phyloP scores from a whole-genome alignment of 1,140 invertebrate species.

The Trichoplusia ni region DNA sequence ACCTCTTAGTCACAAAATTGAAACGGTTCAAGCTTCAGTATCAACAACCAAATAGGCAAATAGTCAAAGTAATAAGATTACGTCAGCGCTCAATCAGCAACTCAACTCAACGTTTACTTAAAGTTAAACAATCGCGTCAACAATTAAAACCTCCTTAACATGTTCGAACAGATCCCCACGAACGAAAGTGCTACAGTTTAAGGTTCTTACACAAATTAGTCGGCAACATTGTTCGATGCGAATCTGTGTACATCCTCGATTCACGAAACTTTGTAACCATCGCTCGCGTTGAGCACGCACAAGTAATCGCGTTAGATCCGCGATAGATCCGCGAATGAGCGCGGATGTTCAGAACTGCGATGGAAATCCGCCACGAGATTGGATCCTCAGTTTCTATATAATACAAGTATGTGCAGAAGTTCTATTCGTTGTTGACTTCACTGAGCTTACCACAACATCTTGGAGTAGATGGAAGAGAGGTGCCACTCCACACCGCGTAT shows the following conservation, averaged over 20 bases:
- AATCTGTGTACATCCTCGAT: not conserved
- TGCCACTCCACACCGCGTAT: too few relatives aligned
- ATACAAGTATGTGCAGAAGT: not conserved
- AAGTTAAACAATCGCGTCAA: not conserved
- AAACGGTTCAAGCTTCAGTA: too few relatives aligned
- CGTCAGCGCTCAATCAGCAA: too few relatives aligned
- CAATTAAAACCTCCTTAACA: not conserved
- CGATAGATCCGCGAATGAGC: constrained; percentile 4
- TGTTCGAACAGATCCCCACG: not conserved
- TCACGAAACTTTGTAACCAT: constrained; percentile 1
- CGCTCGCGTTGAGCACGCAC: not conserved
- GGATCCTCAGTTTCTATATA: not conserved
- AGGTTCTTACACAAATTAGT: not conserved
- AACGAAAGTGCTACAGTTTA: not conserved
- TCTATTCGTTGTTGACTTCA: too few relatives aligned
- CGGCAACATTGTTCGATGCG: not conserved
- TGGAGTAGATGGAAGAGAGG: too few relatives aligned
- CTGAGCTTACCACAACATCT: too few relatives aligned
- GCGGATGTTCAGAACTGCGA: constrained; percentile 1
- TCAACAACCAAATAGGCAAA: too few relatives aligned
- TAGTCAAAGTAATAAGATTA: too few relatives aligned
- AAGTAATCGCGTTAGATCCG: constrained; percentile 2
- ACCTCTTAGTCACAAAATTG: too few relatives aligned
- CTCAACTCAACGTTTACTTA: too few relatives aligned
- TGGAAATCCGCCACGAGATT: constrained; percentile 17